A percentile compares a stretch with the other conserved stretches of the same genome.
Conservation (phyloP, 1,140 invertebrate species). For the Dendroctonus valens region DNA sequence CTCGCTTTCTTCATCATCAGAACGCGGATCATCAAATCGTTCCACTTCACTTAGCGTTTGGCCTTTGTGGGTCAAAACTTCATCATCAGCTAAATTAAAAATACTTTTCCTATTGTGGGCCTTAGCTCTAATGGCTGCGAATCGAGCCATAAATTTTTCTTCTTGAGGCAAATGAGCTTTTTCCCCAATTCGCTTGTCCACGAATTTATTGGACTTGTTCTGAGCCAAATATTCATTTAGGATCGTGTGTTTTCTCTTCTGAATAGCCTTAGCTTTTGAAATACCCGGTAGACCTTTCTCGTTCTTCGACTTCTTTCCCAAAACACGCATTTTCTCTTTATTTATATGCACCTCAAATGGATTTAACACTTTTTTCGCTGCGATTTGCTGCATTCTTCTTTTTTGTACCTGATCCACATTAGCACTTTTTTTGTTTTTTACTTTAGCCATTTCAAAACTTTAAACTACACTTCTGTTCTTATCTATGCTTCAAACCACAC, state of each 20-base stretch:
- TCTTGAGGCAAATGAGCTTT: constrained; percentile 71
- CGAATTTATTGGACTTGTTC: constrained; percentile 81
- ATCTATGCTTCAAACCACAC: too few species aligned
- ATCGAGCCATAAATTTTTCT: constrained; percentile 81
- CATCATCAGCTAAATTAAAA: constrained; percentile 84
- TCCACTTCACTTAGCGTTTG: constrained; percentile 87
- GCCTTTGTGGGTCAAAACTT: constrained; percentile 83
- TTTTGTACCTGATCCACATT: constrained; percentile 53
- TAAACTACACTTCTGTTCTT: too few species aligned
- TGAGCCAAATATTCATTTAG: constrained; percentile 80
- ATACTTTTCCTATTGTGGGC: constrained; percentile 70
- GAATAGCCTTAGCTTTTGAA: constrained; percentile 77
- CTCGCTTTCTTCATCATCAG: constrained; percentile 76
- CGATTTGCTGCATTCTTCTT: constrained; percentile 48
- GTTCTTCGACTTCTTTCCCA: constrained; percentile 78
- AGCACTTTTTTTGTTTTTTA: constrained; percentile 55
- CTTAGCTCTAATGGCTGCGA: constrained; percentile 72
- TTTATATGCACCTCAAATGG: constrained; percentile 90
- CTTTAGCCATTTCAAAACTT: too few species aligned
- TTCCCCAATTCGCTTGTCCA: constrained; percentile 86
- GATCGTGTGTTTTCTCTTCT: constrained; percentile 83
- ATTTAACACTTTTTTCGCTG: constrained; percentile 64
- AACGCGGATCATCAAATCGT: constrained; percentile 82
- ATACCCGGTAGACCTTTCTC: constrained; percentile 83
- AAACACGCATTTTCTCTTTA: constrained; percentile 78